Conservation (phyloP, 2,113 vertebrate genomes). For the Alethe castanea region DNA sequence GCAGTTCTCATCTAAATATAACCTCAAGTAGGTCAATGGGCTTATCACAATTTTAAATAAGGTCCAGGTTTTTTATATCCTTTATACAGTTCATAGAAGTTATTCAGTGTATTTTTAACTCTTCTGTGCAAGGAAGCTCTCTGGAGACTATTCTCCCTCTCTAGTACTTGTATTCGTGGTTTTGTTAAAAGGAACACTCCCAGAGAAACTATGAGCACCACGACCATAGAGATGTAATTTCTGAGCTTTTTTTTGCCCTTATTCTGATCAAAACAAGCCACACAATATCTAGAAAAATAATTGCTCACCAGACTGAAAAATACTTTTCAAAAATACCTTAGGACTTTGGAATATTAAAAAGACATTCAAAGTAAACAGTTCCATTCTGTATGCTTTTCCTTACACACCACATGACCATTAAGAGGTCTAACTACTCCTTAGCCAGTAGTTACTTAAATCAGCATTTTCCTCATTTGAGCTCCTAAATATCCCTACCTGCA, state of each 20-base stretch:
- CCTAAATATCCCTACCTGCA: not conserved
- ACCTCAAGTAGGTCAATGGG: not conserved
- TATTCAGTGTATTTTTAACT: not conserved
- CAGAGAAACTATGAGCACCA: not conserved
- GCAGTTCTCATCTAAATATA: not conserved
- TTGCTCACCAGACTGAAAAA: not conserved
- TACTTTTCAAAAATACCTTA: not conserved
- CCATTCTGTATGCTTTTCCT: not conserved
- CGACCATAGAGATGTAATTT: not conserved
- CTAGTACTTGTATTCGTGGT: not conserved
- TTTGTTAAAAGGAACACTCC: not conserved
- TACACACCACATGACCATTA: not conserved
- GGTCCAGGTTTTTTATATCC: not conserved
- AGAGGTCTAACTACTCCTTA: not conserved
- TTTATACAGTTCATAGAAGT: not conserved
- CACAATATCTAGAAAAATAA: not conserved
- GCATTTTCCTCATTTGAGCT: not conserved
- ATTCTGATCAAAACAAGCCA: not conserved
- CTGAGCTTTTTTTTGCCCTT: not conserved
- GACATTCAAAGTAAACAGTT: not conserved
- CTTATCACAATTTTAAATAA: not conserved
- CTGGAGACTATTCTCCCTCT: not conserved
- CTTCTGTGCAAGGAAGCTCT: not conserved
- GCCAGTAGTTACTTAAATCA: slow-evolving; percentile 25
- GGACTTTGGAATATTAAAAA: not conserved